Evolutionary conservation across 2,888 invertebrate genomes (phyloP), one percentile per base, ranked within the genome.

Genomic region (Dyspetes luteomarginatus): DNA sequence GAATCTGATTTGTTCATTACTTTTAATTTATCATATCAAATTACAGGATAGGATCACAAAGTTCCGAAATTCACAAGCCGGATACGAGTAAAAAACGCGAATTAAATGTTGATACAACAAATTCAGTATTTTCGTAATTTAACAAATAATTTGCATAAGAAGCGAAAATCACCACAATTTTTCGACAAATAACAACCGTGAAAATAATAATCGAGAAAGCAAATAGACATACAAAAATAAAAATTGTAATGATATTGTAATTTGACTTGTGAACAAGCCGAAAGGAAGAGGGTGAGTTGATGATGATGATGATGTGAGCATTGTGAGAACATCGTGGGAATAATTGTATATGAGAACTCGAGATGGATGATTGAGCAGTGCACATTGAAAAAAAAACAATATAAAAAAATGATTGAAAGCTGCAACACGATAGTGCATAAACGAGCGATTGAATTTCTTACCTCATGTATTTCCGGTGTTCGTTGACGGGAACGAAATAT

Each of bases 381-480:
- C n/a, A 58, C 17, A 5, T 15, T 45, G 17, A 48, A 26, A 43
- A 69, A 28, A 58, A 58, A 36, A 56, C 30, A 71, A 48, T 24
- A 62, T 30, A 55, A 52, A 74, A 55, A 48, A 28, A 41, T 50
- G 55, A 56, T 26, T 68, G 22, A 62, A 73, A 64, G 50, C 69
- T 52, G 26, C 43, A 64, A 48, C 65, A 26, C 28, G 12, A 3
- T 50, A 7, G 36, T 17, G 67, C 30, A 4, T 30, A 0, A 1
- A 9, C n/a, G 17, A 58, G 19, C 17, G 50, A 30, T 45, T 19
- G 19, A 67, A 65, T 73, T 50, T 43, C 62, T 92, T 91, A 97
- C 97, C 96, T 96, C 94, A 96, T 96, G 90, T 95, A 96, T 93
- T 97, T 97, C 90, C 95, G 94, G 92, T 96, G 96, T 89, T 96